Conservation (phyloP, 2,113 vertebrate species). For the Heterochromis multidens region DNA sequence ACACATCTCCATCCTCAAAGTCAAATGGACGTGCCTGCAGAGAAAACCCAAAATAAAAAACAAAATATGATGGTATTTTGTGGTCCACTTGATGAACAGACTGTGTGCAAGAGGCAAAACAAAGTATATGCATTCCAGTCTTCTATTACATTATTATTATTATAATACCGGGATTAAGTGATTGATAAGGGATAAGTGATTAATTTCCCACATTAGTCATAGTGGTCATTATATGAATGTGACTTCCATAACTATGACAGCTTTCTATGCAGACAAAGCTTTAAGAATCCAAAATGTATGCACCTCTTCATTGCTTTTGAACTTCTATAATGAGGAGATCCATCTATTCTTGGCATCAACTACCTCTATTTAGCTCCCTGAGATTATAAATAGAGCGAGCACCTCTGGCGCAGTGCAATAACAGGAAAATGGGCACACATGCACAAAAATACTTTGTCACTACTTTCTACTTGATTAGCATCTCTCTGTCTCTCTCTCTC, state of each 20-base stretch:
- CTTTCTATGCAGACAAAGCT: neutral
- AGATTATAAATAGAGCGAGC: slow-evolving; percentile 44
- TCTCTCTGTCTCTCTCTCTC: slow-evolving; percentile 5
- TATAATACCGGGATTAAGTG: neutral
- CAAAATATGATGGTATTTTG: neutral
- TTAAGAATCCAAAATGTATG: neutral
- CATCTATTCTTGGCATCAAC: slow-evolving; percentile 42
- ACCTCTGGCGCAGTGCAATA: slow-evolving; percentile 16
- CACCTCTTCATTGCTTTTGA: slow-evolving; percentile 18
- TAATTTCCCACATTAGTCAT: neutral
- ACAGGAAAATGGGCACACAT: neutral
- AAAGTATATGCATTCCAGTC: neutral
- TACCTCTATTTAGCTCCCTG: slow-evolving; percentile 45
- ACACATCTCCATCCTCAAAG: slow-evolving; percentile 87
- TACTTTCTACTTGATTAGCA: slow-evolving; percentile 55
- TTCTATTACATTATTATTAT: neutral
- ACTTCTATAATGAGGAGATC: slow-evolving; percentile 40
- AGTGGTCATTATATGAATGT: neutral
- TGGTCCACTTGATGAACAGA: neutral
- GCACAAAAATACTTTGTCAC: slow-evolving; percentile 26
- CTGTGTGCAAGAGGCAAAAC: neutral
- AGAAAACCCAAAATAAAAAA: neutral
- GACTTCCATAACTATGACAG: neutral
- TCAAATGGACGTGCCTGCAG: slow-evolving; percentile 75
- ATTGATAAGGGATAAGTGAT: neutral